Percentiles rank a stretch among this genome's conserved stretches.
These are phyloP conservation scores for Phymorhynchus buccinoides DNA, from an alignment of 1,140 invertebrate genomes.

Conservation along the genomic window DNA sequence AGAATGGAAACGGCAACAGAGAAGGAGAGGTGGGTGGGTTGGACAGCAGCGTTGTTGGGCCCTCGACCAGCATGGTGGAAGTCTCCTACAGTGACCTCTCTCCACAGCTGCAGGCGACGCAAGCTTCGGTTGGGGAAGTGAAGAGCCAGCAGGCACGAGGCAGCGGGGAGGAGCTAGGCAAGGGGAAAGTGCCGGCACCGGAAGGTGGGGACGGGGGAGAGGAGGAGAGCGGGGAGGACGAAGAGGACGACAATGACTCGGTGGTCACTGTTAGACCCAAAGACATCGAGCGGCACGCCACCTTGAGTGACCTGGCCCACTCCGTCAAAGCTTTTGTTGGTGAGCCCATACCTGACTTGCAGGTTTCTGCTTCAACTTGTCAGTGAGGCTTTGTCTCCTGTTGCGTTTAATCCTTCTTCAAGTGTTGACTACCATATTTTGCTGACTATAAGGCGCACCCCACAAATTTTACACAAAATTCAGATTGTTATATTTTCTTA, in stretches of 20 bases:
- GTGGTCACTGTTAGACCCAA: slow-evolving; percentile 63
- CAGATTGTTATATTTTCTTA: too few relatives aligned
- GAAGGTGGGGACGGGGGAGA: slow-evolving; percentile 40
- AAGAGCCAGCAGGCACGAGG: neutral
- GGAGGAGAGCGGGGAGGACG: slow-evolving; percentile 46
- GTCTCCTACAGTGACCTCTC: neutral
- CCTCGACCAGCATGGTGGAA: slow-evolving; percentile 22
- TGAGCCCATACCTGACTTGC: too few relatives aligned
- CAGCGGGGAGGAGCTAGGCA: slow-evolving; percentile 8
- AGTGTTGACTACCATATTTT: too few relatives aligned
- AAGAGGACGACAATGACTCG: slow-evolving; percentile 55
- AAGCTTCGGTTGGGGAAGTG: neutral
- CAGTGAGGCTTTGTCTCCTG: too few relatives aligned
- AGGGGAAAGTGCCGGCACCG: neutral
- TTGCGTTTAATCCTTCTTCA: too few relatives aligned
- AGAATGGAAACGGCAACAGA: slow-evolving; percentile 47
- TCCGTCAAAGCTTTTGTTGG: slow-evolving; percentile 66
- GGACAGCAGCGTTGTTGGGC: neutral
- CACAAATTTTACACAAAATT: too few relatives aligned
- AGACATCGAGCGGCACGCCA: slow-evolving; percentile 54
- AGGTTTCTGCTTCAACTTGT: too few relatives aligned
- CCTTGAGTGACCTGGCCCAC: slow-evolving; percentile 60
- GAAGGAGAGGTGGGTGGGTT: neutral
- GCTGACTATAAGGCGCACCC: too few relatives aligned
- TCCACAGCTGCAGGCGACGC: neutral